These are phyloP conservation scores for Fregata magnificens DNA, from an alignment of 2,113 vertebrate genomes.

Conservation along the genomic window DNA sequence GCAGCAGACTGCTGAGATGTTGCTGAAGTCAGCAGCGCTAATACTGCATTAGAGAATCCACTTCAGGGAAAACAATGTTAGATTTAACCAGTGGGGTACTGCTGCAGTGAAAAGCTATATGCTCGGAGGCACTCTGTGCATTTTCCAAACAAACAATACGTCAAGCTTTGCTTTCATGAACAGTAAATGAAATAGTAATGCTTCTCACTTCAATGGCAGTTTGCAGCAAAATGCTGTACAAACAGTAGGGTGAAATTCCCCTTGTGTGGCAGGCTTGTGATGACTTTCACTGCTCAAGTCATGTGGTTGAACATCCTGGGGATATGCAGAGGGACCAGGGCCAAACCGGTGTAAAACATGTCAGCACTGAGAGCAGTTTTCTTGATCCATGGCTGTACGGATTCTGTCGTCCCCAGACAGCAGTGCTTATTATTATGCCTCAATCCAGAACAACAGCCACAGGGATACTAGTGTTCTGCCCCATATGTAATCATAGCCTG, in stretches of 20 bases:
- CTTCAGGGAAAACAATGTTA: slow-evolving; percentile 29
- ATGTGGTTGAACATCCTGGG: neutral
- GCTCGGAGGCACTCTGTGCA: neutral
- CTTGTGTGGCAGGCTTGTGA: accelerated
- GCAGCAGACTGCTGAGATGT: slow-evolving; percentile 27
- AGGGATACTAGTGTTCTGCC: neutral
- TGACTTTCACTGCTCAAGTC: neutral
- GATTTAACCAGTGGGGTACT: neutral
- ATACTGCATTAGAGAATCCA: slow-evolving; percentile 32
- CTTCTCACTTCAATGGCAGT: neutral
- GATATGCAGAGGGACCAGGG: neutral
- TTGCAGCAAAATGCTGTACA: neutral
- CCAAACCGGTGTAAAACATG: neutral
- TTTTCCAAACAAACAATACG: neutral
- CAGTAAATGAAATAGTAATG: neutral
- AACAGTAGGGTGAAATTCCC: neutral
- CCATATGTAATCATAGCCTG: neutral
- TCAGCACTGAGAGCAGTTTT: neutral
- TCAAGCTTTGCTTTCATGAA: slow-evolving; percentile 23
- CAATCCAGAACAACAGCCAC: neutral
- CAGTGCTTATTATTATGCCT: neutral
- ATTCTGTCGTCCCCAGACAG: neutral
- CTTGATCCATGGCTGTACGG: neutral
- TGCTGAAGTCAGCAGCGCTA: slow-evolving; percentile 68
- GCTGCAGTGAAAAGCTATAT: neutral